Conservation (phyloP, 1,140 invertebrate genomes). For the Nixonia krombeini region DNA sequence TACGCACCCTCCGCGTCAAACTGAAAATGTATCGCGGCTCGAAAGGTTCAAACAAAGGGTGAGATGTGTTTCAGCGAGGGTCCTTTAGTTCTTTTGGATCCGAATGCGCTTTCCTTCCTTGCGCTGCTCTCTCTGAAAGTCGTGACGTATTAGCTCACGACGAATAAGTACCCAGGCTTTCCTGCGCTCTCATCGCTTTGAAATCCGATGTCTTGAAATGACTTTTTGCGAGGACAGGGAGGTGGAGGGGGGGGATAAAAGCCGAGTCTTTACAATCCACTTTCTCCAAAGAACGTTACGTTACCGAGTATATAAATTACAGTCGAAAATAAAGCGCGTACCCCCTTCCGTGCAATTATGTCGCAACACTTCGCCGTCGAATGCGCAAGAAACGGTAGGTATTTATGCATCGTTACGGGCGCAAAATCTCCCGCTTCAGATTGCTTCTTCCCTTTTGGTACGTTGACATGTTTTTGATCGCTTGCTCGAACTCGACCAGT, state of each 20-base stretch:
- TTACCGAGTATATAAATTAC: too few relatives aligned
- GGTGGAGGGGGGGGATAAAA: conserved; percentile 26
- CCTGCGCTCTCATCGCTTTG: conserved; percentile 34
- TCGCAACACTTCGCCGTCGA: too few relatives aligned
- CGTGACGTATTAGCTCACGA: conserved; percentile 49
- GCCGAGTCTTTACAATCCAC: conserved; percentile 13
- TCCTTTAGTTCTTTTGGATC: conserved; percentile 47
- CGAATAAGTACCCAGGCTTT: conserved; percentile 39
- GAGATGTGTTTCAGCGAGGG: conserved; percentile 51
- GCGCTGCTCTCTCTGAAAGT: conserved; percentile 33
- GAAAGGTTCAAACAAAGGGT: conserved; percentile 67
- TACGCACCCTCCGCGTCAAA: conserved; percentile 63
- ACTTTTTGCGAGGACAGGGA: conserved; percentile 38
- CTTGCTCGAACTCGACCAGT: conserved; percentile 26
- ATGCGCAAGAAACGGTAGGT: too few relatives aligned
- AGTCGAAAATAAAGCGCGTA: too few relatives aligned
- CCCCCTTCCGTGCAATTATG: conserved; percentile 13
- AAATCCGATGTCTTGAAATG: conserved; percentile 32
- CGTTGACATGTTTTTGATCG: conserved; percentile 37
- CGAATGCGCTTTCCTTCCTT: conserved; percentile 41
- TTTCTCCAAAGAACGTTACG: too few relatives aligned
- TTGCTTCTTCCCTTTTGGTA: neutral
- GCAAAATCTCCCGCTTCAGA: neutral
- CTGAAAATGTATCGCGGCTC: conserved; percentile 65
- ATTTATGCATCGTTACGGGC: neutral